Conservation (phyloP, 2,797 vertebrate species). For the Anguilla megastoma region DNA sequence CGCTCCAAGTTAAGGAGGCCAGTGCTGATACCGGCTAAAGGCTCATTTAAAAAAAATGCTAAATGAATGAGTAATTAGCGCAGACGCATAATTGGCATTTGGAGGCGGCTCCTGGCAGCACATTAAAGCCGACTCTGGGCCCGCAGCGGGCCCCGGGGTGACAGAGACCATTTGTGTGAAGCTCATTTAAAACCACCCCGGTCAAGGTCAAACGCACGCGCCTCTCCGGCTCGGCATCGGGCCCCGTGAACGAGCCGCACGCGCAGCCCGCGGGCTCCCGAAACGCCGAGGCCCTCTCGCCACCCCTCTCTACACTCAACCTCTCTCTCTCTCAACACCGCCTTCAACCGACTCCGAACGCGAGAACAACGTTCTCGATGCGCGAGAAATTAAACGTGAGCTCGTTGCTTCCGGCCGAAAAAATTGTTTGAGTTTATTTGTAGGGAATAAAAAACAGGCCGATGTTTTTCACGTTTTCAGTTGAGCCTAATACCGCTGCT, state of each 20-base stretch:
- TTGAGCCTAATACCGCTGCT: not conserved
- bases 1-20: not conserved
- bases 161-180: not conserved
- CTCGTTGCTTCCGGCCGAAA: not conserved
- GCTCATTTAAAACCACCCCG: not conserved
- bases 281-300: not conserved
- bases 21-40: not conserved
- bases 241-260: not conserved
- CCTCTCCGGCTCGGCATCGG: not conserved
- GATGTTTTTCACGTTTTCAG: not conserved
- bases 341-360: not conserved
- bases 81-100: not conserved
- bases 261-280: not conserved
- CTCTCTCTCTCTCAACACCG: not conserved
- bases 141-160: not conserved
- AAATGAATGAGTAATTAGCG: constrained; percentile 2
- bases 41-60: not conserved
- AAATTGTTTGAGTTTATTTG: not conserved
- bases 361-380: not conserved
- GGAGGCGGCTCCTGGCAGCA: not conserved
- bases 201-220: not conserved
- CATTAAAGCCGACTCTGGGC: not conserved
- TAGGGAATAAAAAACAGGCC: not conserved
- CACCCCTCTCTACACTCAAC: not conserved
- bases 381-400: not conserved